Percentiles rank a stretch among this genome's conserved stretches.
phyloP scores from a whole-genome alignment of 2,797 vertebrate species.

The Chromobotia macracanthus region DNA sequence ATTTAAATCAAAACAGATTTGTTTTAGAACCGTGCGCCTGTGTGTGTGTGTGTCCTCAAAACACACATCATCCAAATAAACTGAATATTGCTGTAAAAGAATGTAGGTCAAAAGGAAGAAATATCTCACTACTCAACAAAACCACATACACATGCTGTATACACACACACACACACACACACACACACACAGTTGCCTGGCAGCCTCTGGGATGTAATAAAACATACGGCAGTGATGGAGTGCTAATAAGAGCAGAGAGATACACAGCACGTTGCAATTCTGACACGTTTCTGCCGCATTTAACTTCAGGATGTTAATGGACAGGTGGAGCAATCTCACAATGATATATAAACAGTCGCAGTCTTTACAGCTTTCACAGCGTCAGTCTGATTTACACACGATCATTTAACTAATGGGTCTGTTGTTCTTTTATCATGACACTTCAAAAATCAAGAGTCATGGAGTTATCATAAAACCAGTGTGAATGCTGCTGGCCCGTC shows the following conservation, averaged over 20 bases:
- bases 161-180: slow-evolving; percentile 17
- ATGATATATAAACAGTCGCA: neutral
- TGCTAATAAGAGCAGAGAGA: slow-evolving; percentile 46
- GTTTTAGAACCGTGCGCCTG: slow-evolving; percentile 49
- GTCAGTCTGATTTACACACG: neutral
- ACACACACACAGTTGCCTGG: slow-evolving; percentile 44
- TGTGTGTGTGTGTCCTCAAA: neutral
- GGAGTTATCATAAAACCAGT: neutral
- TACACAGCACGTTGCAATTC: neutral
- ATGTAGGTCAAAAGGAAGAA: slow-evolving; percentile 51
- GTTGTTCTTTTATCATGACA: neutral
- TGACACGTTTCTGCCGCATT: neutral
- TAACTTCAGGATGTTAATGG: neutral
- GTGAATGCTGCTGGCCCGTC: neutral
- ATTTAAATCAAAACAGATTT: slow-evolving; percentile 62
- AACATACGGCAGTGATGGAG: slow-evolving; percentile 51
- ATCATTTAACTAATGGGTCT: neutral
- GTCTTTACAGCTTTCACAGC: neutral
- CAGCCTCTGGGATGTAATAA: slow-evolving; percentile 46
- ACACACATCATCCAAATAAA: slow-evolving; percentile 33
- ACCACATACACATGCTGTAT: neutral
- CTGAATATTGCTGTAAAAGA: slow-evolving; percentile 40
- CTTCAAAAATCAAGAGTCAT: neutral
- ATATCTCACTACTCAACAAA: neutral
- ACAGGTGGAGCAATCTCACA: neutral